phyloP scores from a whole-genome alignment of 2,797 vertebrate species.

The Dallia pectoralis region DNA sequence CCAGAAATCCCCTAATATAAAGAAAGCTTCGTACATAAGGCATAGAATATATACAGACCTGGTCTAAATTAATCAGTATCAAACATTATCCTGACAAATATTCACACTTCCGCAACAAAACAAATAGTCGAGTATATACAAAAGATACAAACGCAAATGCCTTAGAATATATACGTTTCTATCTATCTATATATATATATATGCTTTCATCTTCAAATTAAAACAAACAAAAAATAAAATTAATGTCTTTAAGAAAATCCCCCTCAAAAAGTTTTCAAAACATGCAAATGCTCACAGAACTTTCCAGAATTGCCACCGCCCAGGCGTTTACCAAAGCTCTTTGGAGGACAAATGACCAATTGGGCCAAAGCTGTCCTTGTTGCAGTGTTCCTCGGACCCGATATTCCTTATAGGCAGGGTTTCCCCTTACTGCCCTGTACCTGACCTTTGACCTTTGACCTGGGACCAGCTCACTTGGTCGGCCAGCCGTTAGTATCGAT shows the following conservation, averaged over 20 bases:
- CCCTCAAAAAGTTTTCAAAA: slow-evolving; percentile 46
- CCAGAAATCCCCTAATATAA: slow-evolving; percentile 74
- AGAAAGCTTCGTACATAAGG: slow-evolving; percentile 86
- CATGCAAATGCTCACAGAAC: slow-evolving; percentile 69
- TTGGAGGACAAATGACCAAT: slow-evolving; percentile 45
- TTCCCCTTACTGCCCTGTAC: slow-evolving; percentile 42
- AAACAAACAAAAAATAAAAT: slow-evolving; percentile 64
- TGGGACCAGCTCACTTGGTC: slow-evolving; percentile 20
- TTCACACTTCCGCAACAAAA: slow-evolving; percentile 69
- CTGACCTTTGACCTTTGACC: slow-evolving; percentile 32
- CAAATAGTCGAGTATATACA: slow-evolving; percentile 73
- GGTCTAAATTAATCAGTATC: slow-evolving; percentile 70
- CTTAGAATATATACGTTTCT: slow-evolving; percentile 59
- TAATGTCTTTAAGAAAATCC: slow-evolving; percentile 56
- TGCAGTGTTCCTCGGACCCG: slow-evolving; percentile 54
- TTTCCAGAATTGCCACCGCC: slow-evolving; percentile 47
- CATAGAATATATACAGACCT: slow-evolving; percentile 87
- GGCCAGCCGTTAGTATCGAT: slow-evolving; percentile 24
- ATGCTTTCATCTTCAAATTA: slow-evolving; percentile 54
- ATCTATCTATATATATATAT: slow-evolving; percentile 20
- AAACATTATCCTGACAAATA: slow-evolving; percentile 72
- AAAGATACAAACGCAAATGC: slow-evolving; percentile 82
- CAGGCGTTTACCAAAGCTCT: slow-evolving; percentile 38
- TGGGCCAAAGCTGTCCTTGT: slow-evolving; percentile 36
- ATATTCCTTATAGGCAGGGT: slow-evolving; percentile 46